Percentiles rank a stretch among this genome's conserved stretches.
These are phyloP conservation scores for Microcebus ravelobensis DNA, from an alignment of 2,113 vertebrate species.

Conservation along the genomic window DNA sequence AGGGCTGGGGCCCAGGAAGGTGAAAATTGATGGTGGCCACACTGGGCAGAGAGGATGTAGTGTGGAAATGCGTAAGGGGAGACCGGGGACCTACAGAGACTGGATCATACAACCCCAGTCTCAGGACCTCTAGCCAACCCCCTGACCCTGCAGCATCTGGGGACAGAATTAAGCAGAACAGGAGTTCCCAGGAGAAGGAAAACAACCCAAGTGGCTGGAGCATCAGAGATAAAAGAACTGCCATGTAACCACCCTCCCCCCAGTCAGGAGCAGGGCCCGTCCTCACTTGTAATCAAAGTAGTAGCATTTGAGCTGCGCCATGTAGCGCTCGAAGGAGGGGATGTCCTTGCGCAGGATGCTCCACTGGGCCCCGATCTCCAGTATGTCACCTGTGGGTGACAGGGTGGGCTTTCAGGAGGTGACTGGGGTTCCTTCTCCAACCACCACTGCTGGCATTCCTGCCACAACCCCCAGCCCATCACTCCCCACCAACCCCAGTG, in stretches of 20 bases:
- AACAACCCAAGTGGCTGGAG: neutral
- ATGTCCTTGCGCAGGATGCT: constrained; percentile 96
- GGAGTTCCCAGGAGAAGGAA: neutral
- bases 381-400: constrained; percentile 90
- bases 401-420: constrained; percentile 22
- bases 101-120: neutral
- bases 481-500: neutral
- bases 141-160: neutral
- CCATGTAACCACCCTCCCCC: neutral
- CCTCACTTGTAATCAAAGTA: constrained; percentile 98
- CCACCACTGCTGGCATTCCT: neutral
- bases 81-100: neutral
- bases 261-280: neutral
- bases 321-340: constrained; percentile 95
- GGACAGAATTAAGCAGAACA: neutral
- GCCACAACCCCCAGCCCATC: neutral
- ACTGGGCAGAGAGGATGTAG: neutral
- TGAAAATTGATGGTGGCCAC: neutral
- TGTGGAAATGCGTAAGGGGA: neutral
- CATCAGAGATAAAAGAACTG: neutral
- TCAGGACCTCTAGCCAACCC: neutral
- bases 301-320: constrained; percentile 97
- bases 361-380: constrained; percentile 96
- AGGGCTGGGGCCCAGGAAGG: neutral
- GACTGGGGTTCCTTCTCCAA: neutral